phyloP scores from a whole-genome alignment of 2,888 invertebrate genomes.

The Salpingus planirostris region DNA sequence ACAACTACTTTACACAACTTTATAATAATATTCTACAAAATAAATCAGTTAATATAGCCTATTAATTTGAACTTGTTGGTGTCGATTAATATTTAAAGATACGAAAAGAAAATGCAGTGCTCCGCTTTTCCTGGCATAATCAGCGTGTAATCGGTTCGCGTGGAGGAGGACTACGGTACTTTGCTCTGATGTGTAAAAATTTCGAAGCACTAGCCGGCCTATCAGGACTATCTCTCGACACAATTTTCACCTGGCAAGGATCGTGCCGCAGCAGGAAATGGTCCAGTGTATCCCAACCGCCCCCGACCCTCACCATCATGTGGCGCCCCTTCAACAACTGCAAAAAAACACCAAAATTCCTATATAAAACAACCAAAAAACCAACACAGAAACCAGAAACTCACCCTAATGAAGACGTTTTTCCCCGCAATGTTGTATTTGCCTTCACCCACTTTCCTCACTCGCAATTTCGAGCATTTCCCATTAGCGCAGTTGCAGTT shows the following conservation, averaged over 20 bases:
- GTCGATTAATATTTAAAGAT: conserved; percentile 6
- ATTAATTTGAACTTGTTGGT: conserved; percentile 22
- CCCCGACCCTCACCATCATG: conserved; percentile 93
- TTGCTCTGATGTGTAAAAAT: conserved; percentile 63
- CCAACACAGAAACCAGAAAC: too few species aligned
- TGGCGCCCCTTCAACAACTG: conserved; percentile 85
- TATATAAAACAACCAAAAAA: too few species aligned
- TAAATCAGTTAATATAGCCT: conserved; percentile 16
- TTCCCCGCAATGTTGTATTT: conserved; percentile 79
- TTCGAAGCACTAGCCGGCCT: conserved; percentile 34
- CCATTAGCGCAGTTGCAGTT: conserved; percentile 65
- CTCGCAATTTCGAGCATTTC: conserved; percentile 63
- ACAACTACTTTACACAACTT: conserved; percentile 12
- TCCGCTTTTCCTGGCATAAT: too few species aligned
- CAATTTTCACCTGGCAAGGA: conserved; percentile 64
- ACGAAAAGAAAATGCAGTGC: conserved; percentile 4
- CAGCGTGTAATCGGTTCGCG: conserved; percentile 47
- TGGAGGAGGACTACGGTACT: conserved; percentile 61
- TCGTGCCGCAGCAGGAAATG: conserved; percentile 84
- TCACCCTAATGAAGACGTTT: conserved; percentile 80
- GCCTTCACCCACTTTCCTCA: conserved; percentile 77
- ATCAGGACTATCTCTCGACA: conserved; percentile 31
- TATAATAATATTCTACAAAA: too few species aligned
- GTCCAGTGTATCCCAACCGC: conserved; percentile 90
- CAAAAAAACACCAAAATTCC: too few species aligned